Conservation (phyloP, 2,888 invertebrate genomes). For the Gandaritis pyraliata region DNA sequence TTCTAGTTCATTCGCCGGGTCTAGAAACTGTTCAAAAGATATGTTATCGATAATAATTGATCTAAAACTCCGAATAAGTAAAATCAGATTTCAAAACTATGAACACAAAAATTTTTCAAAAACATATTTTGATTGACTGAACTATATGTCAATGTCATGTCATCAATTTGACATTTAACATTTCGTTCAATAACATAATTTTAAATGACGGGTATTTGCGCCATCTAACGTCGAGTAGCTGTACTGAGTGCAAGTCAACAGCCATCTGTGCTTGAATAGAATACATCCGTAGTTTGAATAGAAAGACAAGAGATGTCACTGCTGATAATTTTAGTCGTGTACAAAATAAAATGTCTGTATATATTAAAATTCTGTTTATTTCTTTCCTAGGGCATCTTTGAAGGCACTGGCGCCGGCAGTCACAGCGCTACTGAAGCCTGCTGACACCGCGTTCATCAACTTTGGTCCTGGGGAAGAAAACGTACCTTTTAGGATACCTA, state of each 20-base stretch:
- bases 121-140: not conserved
- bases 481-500: no score
- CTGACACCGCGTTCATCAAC: slow-evolving; percentile 49
- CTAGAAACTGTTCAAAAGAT: slow-evolving; percentile 10
- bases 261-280: no score
- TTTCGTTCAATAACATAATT: no score
- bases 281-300: no score
- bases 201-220: no score
- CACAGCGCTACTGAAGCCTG: slow-evolving; percentile 51
- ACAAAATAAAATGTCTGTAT: not conserved
- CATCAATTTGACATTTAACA: not conserved
- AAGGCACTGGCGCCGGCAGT: slow-evolving; percentile 54
- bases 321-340: not conserved
- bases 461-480: slow-evolving; percentile 41
- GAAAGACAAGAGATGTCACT: no score
- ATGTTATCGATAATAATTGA: slow-evolving; percentile 18
- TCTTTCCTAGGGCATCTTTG: slow-evolving; percentile 45
- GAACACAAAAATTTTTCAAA: slow-evolving; percentile 7
- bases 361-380: slow-evolving; percentile 11
- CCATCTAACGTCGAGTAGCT: no score
- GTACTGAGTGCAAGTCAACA: no score
- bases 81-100: slow-evolving; percentile 22
- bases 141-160: not conserved
- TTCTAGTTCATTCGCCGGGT: not conserved
- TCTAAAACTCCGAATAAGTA: slow-evolving; percentile 7